Evolutionary conservation across 2,888 invertebrate genomes (phyloP), one percentile per base, ranked within the genome.

Genomic region (Biston stratarius): DNA sequence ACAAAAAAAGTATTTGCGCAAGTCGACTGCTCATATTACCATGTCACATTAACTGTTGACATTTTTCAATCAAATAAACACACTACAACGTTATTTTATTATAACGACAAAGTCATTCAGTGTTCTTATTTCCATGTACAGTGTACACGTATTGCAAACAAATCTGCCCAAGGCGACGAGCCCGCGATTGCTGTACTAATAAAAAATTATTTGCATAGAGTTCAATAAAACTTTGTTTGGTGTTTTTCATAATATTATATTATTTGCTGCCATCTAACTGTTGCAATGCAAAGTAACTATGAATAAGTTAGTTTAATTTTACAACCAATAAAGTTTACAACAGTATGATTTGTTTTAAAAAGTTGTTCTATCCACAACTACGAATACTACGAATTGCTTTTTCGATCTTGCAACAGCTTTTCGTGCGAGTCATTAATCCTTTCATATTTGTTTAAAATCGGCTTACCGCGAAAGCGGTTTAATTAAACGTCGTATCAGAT

Each of bases 161-260:
- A 48, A 34, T 36, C 36, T 44, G 62, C 63, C 11, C 44, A 61
- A 36, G 60, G 52, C 61, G 61, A n/a, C 47, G 47, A 51, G 48
- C 40, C 40, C 33, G 33, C 44, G 47, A 47, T 14, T 33, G 47
- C 44, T 60, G 56, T 44, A 24, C 24, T 24, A 24, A 24, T 24
- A 69, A 71, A 70, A 72, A 71, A 67, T 58, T 5, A 52, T 68
- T 60, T 62, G 66, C 65, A 67, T 64, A 65, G 67, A 73, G 71
- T 71, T 71, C 70, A 73, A 71, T 73, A 70, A 38, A 69, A 69
- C 67, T 42, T 53, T 40, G 12, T 42, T 61, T 61, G 45, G 53
- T 58, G 36, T 64, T 42, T 58, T 61, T 24, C 24, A 33, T 51
- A 36, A 34, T 34, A 3, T 64, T 40, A 38, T 34, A 15, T 38